Base-by-base conservation (phyloP, 2,113 vertebrate species). In the Odobenus rosmarus region DNA sequence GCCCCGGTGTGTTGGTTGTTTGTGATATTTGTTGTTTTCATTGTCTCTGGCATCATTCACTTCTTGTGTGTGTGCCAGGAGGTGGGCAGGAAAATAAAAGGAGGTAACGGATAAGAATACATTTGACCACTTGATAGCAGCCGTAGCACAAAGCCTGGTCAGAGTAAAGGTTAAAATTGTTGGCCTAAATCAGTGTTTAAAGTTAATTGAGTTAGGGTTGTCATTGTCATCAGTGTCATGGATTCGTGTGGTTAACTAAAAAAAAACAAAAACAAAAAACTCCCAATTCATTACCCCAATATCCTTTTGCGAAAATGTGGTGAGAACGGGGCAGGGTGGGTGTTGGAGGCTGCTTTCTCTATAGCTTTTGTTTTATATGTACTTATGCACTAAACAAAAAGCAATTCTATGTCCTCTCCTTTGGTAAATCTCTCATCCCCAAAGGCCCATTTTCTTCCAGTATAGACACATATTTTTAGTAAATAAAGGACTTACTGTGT, bases 111-210 rank as follows among this genome's bases (percentile, higher is more conserved):
- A 23, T 83, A 92, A 72, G 71, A 93, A 49, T 91, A 19, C 69
- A 88, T 96, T 90, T 61, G 90, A 72, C 59, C 71, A 28, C 59
- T 86, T 53, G 72, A 82, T 86, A 95, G 81, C 77, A 88, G 46
- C 24, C 6, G 64, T 96, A 97, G 96, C 88, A 28, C 13, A n/a
- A 87, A 95, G 88, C 84, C 96, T 96, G 80, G 64, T 21, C 21
- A 1, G 69, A 69, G 84, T 62, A 90, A 96, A 98, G 95, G 88
- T 97, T 94, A 96, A 96, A 96, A 72, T 71, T 31, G 74, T 96
- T 97, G 96, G 71, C 84, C 76, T 93, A 67, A 74, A 87, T 93
- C 61, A 42, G 49, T 85, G 76, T 85, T 93, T 42, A 10, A 36
- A 83, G 83, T 94, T 95, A 57, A 51, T 90, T 92, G 95, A 95